Conservation (phyloP, 2,797 vertebrate genomes). For the Periparus ater region DNA sequence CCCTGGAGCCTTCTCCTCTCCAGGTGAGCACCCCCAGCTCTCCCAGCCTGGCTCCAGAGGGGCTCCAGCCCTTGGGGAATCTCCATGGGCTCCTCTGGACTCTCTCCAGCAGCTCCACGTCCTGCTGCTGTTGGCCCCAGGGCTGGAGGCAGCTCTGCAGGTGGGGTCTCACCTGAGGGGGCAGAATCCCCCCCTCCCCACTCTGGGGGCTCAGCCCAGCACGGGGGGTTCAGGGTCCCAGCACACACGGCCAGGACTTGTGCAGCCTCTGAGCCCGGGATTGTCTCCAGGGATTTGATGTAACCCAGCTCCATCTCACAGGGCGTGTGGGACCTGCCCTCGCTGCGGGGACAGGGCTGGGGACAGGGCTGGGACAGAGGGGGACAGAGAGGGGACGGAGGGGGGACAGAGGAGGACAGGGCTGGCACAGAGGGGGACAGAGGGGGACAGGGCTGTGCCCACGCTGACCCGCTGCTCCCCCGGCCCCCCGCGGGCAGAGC, state of each 20-base stretch:
- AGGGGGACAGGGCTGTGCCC: neutral
- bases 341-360: neutral
- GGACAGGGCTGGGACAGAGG: neutral
- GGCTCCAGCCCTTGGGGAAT: neutral
- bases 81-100: rapidly evolving
- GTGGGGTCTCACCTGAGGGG: neutral
- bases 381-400: no score
- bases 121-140: neutral
- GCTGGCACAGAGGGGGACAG: no score
- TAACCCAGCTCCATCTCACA: neutral
- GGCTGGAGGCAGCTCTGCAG: neutral
- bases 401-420: no score
- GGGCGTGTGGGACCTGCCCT: neutral
- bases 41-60: neutral
- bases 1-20: neutral
- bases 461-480: neutral
- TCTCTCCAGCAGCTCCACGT: neutral
- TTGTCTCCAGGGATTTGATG: neutral
- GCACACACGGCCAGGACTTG: rapidly evolving
- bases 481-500: neutral
- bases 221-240: neutral
- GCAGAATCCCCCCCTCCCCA: neutral
- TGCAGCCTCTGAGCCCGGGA: neutral
- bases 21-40: neutral
- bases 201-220: neutral